Conservation (phyloP, 2,113 vertebrate species). For the Anarrhichthys ocellatus region DNA sequence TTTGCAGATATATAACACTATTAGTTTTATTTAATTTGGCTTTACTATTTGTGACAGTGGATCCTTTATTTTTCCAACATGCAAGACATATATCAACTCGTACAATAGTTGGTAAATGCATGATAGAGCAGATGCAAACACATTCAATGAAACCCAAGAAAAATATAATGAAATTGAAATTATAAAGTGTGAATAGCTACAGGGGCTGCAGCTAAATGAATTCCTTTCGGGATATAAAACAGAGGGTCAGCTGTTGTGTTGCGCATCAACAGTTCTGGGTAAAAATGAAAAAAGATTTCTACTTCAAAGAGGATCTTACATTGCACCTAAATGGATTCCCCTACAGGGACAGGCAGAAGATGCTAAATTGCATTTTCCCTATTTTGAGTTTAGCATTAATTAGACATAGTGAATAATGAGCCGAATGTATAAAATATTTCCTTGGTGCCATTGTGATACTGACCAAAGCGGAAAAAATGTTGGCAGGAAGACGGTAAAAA, state of each 20-base stretch:
- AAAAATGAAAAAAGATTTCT: conserved; percentile 54
- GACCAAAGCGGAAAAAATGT: conserved; percentile 23
- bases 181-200: conserved; percentile 39
- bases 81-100: neutral
- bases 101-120: conserved; percentile 6
- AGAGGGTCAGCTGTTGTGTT: conserved; percentile 59
- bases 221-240: conserved; percentile 52
- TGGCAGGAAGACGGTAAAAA: conserved; percentile 3
- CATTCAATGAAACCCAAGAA: conserved; percentile 33
- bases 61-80: neutral
- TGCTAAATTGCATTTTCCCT: conserved; percentile 70
- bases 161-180: conserved; percentile 37
- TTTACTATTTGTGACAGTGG: neutral
- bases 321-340: conserved; percentile 59
- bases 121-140: conserved; percentile 6
- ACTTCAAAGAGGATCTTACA: conserved; percentile 64
- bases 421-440: conserved; percentile 68
- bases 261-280: conserved; percentile 50
- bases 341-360: conserved; percentile 48
- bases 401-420: conserved; percentile 77
- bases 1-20: neutral
- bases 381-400: conserved; percentile 71
- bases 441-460: conserved; percentile 57
- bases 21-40: neutral
- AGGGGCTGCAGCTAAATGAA: conserved; percentile 48